These are phyloP conservation scores for Xylocampa areola DNA, from an alignment of 2,888 invertebrate genomes.

Conservation along the genomic window DNA sequence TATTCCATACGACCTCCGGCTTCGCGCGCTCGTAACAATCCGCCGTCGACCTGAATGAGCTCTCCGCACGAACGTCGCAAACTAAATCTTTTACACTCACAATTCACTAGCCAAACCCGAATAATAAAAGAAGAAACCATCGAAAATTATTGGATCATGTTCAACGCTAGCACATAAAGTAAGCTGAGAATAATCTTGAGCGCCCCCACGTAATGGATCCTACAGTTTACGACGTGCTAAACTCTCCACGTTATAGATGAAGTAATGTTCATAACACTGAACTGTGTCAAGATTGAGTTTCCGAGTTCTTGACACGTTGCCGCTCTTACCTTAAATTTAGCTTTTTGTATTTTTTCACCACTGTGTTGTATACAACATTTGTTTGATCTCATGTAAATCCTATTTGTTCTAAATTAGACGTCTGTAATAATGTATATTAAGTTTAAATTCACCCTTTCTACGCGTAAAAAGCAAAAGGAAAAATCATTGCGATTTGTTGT, in stretches of 20 bases:
- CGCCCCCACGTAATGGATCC: conserved; percentile 76
- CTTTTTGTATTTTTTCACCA: conserved; percentile 56
- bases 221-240: conserved; percentile 84
- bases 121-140: conserved; percentile 61
- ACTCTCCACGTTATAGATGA: conserved; percentile 73
- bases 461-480: conserved; percentile 57
- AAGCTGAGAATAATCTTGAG: conserved; percentile 71
- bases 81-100: conserved; percentile 55
- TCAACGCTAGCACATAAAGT: conserved; percentile 65
- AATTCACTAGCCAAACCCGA: conserved; percentile 49
- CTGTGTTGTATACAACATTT: conserved; percentile 1
- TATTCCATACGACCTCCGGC: conserved; percentile 59
- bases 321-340: conserved; percentile 61
- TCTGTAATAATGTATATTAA: conserved; percentile 14
- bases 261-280: conserved; percentile 79
- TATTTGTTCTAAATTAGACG: not conserved
- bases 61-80: conserved; percentile 56
- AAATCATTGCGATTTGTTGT: conserved; percentile 78
- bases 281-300: conserved; percentile 77
- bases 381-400: not conserved
- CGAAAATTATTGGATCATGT: conserved; percentile 67
- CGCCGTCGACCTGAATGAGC: conserved; percentile 61
- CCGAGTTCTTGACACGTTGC: conserved; percentile 73
- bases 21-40: conserved; percentile 60
- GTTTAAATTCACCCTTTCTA: conserved; percentile 51